These are phyloP conservation scores for Tyrophagus putrescentiae DNA, from an alignment of 1,140 invertebrate species.

Conservation along the genomic window DNA sequence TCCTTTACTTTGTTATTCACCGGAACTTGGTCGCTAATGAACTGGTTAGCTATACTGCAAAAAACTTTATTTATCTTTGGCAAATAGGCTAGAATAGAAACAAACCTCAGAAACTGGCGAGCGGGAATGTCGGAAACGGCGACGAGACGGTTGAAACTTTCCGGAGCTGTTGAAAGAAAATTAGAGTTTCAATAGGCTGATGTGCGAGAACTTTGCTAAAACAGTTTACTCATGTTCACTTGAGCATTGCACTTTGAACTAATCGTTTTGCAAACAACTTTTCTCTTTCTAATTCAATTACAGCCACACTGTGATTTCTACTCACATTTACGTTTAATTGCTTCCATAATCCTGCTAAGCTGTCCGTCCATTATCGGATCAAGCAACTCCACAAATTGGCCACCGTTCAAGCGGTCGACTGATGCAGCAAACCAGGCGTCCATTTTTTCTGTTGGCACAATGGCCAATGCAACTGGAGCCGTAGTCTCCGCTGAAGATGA, in stretches of 20 bases:
- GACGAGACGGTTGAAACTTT: background rate
- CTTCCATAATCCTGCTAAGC: slow-evolving; percentile 16
- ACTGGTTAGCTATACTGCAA: background rate
- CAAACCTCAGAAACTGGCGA: background rate
- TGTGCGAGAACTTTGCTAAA: no score
- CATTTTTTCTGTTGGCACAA: no score
- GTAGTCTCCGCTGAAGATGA: no score
- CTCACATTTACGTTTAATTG: slow-evolving; percentile 4
- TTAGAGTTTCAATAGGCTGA: no score
- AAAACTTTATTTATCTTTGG: background rate
- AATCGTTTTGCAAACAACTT: no score
- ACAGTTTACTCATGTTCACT: no score
- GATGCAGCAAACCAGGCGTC: no score
- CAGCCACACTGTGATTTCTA: background rate
- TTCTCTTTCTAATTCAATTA: no score
- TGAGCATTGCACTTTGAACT: no score
- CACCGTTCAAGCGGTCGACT: background rate
- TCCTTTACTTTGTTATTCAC: no score
- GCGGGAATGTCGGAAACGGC: background rate
- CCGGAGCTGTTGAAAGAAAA: background rate
- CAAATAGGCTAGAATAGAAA: background rate
- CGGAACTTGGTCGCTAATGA: no score
- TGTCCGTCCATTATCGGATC: slow-evolving; percentile 11
- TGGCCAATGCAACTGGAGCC: no score
- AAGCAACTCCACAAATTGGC: background rate